These are phyloP conservation scores for Thinocorus orbignyianus DNA, from an alignment of 2,113 vertebrate species.

Conservation along the genomic window DNA sequence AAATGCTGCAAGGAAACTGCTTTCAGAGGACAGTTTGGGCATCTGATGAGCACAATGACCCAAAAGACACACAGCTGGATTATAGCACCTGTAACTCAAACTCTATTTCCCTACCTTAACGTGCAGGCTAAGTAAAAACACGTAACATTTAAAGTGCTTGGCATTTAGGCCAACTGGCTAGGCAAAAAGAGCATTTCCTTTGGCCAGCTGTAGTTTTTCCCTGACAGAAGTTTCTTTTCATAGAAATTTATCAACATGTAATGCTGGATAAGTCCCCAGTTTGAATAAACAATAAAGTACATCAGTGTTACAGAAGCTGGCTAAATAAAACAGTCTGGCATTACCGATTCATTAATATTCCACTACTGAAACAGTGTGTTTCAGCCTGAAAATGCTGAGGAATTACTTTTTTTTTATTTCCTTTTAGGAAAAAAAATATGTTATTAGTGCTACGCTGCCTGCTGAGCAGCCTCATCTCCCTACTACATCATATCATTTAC, in stretches of 20 bases:
- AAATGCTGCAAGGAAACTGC: neutral
- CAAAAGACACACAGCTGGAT: neutral
- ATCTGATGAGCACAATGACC: neutral
- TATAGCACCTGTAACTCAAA: neutral
- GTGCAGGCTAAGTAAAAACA: neutral
- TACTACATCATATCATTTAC: neutral
- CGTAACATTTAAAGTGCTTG: neutral
- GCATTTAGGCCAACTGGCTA: neutral
- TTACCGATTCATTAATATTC: neutral
- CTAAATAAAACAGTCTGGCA: neutral
- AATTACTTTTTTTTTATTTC: neutral
- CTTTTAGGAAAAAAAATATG: neutral
- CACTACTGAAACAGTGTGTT: neutral
- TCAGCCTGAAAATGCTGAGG: neutral
- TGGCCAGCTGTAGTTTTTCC: neutral
- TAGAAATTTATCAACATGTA: conserved; percentile 21
- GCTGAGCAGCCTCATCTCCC: neutral
- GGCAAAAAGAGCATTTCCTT: neutral
- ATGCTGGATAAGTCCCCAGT: neutral
- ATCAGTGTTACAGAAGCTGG: neutral
- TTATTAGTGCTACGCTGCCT: neutral
- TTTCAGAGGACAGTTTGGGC: neutral
- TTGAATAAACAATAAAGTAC: conserved; percentile 15
- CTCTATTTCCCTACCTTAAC: neutral
- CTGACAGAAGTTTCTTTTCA: conserved; percentile 18